A percentile compares a stretch with the other conserved stretches of the same genome.
Evolutionary conservation across 2,888 invertebrate genomes (phyloP).

Genomic region (Pelosia muscerda): DNA sequence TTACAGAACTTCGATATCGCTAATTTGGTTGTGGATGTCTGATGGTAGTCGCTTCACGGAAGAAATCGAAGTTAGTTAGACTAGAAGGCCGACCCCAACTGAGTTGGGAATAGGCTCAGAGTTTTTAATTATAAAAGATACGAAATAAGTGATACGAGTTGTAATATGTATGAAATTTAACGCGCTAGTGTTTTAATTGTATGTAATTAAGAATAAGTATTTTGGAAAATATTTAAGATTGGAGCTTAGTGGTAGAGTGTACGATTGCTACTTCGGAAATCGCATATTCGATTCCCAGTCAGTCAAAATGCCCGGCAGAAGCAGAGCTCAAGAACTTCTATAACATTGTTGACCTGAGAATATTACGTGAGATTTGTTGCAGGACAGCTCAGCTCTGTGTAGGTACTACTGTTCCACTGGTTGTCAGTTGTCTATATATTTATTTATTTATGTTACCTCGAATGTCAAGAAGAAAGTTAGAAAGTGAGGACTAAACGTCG

Average conservation of each 20-base stretch:
- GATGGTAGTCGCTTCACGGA: no score
- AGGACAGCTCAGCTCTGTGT: neutral
- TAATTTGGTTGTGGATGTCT: no score
- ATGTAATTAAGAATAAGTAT: neutral
- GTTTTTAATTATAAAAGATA: neutral
- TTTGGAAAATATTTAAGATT: neutral
- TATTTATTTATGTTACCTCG: neutral
- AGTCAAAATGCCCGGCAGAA: neutral
- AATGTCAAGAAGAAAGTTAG: constrained; percentile 4
- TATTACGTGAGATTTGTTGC: neutral
- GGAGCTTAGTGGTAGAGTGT: neutral
- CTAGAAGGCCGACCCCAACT: no score
- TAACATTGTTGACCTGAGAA: neutral
- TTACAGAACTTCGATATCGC: no score
- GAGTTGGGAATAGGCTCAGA: neutral
- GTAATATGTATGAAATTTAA: neutral
- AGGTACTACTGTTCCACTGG: no score
- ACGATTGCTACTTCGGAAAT: neutral
- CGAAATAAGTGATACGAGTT: neutral
- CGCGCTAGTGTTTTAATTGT: neutral
- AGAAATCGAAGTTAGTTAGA: no score
- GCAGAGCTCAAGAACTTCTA: neutral
- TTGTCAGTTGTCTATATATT: neutral
- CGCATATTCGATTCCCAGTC: neutral
- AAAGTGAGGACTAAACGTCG: neutral